phyloP scores from a whole-genome alignment of 2,888 invertebrate species.

The Pantelozetes paolii region DNA sequence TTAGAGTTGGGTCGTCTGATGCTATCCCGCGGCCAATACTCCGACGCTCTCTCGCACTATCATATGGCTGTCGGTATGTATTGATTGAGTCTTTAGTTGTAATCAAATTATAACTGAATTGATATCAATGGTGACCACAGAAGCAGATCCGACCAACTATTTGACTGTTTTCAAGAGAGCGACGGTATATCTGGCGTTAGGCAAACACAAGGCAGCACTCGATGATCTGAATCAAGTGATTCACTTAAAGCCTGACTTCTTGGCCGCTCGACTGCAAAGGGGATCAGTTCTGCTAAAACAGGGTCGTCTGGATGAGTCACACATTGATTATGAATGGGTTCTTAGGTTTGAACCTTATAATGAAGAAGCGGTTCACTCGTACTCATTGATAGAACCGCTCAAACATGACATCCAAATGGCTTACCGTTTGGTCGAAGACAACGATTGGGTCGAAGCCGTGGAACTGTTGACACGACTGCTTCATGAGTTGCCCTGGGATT shows the following conservation, averaged over 20 bases:
- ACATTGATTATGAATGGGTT: constrained; percentile 74
- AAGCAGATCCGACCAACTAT: constrained; percentile 92
- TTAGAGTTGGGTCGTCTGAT: constrained; percentile 88
- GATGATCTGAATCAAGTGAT: constrained; percentile 88
- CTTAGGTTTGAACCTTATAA: constrained; percentile 69
- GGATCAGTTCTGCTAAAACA: constrained; percentile 81
- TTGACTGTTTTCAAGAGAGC: constrained; percentile 92
- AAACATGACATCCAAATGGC: constrained; percentile 63
- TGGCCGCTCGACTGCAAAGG: constrained; percentile 69
- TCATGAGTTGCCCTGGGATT: constrained; percentile 79
- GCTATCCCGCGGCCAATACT: constrained; percentile 83
- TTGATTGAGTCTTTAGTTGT: background rate
- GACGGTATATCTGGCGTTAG: constrained; percentile 90
- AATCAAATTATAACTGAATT: constrained; percentile 23
- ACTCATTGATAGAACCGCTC: constrained; percentile 63
- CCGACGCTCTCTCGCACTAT: constrained; percentile 94
- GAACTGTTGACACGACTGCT: constrained; percentile 60
- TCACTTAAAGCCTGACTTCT: constrained; percentile 90
- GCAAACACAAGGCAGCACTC: constrained; percentile 89
- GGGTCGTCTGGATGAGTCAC: constrained; percentile 75
- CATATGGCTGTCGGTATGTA: constrained; percentile 79
- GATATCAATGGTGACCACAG: constrained; percentile 58
- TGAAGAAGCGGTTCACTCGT: constrained; percentile 67
- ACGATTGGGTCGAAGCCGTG: constrained; percentile 63
- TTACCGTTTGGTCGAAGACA: constrained; percentile 61